Conservation (phyloP, 2,113 vertebrate species). For the Oceanites oceanicus region DNA sequence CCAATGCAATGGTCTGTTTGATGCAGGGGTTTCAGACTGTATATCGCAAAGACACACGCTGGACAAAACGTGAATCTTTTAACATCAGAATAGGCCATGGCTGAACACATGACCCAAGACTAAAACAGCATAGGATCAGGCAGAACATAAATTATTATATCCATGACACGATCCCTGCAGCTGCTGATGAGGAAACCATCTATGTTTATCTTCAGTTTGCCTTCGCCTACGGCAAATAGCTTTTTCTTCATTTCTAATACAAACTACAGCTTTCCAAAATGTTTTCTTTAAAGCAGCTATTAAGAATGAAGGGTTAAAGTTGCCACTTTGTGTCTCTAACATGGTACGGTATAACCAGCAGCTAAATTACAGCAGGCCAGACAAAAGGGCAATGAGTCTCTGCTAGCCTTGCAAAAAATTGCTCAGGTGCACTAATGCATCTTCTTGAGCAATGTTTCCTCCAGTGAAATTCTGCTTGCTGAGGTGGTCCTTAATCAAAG, state of each 20-base stretch:
- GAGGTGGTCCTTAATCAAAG: conserved; percentile 24
- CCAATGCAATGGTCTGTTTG: background rate
- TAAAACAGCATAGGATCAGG: background rate
- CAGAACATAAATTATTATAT: background rate
- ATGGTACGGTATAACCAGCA: background rate
- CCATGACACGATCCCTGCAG: background rate
- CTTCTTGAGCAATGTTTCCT: conserved; percentile 13
- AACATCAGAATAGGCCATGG: background rate
- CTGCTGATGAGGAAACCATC: background rate
- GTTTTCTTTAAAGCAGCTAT: background rate
- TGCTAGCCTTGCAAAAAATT: background rate
- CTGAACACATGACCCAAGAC: background rate
- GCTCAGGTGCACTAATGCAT: background rate
- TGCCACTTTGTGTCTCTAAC: background rate
- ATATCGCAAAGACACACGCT: too few relatives aligned
- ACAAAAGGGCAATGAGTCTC: background rate
- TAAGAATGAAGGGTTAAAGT: background rate
- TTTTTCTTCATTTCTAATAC: background rate
- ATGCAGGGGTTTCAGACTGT: background rate
- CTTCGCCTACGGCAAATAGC: background rate
- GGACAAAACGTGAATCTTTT: background rate
- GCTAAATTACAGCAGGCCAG: background rate
- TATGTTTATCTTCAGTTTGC: background rate
- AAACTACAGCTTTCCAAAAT: background rate
- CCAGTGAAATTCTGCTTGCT: background rate